phyloP scores from a whole-genome alignment of 1,140 invertebrate genomes.

The Scaptomyza montana region DNA sequence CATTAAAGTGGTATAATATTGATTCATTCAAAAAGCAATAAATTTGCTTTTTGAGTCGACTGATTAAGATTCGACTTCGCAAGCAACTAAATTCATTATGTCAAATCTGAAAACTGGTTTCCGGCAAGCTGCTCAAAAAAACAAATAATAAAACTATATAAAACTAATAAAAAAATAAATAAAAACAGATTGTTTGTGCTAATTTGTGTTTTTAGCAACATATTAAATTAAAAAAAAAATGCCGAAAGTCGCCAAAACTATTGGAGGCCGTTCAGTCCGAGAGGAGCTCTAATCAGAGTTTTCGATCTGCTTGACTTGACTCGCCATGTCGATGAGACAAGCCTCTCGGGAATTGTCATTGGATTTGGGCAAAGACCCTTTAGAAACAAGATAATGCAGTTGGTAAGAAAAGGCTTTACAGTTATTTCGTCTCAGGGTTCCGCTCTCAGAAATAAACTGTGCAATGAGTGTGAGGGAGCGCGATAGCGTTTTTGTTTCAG shows the following conservation, averaged over 20 bases:
- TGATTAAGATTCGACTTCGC: constrained; percentile 13
- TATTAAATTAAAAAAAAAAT: constrained; percentile 9
- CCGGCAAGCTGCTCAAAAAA: not conserved
- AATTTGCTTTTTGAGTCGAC: constrained; percentile 33
- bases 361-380: too few relatives aligned
- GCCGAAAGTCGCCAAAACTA: constrained; percentile 28
- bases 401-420: too few relatives aligned
- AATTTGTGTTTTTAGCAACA: constrained; percentile 41
- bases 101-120: constrained; percentile 28
- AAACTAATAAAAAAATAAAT: constrained; percentile 15
- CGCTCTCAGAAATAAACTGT: too few relatives aligned
- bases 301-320: constrained; percentile 2
- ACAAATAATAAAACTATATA: not conserved
- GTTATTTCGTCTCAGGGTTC: too few relatives aligned
- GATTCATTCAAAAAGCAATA: constrained; percentile 31
- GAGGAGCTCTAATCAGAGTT: constrained; percentile 38
- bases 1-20: not conserved
- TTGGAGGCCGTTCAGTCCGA: constrained; percentile 29
- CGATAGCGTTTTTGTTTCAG: too few relatives aligned
- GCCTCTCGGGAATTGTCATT: constrained; percentile 18
- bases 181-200: constrained; percentile 30
- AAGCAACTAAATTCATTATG: not conserved
- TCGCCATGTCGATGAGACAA: constrained; percentile 15
- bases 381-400: too few relatives aligned
- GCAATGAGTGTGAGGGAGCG: too few relatives aligned